Conservation (phyloP, 2,113 vertebrate species). For the Malurus melanocephalus region DNA sequence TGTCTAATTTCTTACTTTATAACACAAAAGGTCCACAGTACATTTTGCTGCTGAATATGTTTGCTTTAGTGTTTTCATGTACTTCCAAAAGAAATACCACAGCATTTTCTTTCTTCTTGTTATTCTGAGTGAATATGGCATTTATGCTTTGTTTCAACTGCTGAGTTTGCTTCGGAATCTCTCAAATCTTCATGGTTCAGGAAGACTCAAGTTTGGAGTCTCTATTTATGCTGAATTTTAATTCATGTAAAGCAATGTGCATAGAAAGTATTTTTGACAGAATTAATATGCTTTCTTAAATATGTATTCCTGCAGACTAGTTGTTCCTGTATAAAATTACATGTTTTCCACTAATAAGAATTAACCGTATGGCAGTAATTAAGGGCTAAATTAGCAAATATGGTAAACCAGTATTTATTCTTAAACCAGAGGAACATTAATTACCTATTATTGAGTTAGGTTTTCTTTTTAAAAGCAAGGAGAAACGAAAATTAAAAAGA, state of each 20-base stretch:
- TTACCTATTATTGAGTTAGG: neutral
- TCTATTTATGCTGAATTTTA: slow-evolving; percentile 22
- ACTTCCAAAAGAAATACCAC: slow-evolving; percentile 73
- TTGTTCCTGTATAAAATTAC: neutral
- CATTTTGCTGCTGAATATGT: slow-evolving; percentile 58
- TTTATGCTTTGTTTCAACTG: slow-evolving; percentile 44
- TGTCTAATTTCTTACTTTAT: slow-evolving; percentile 20
- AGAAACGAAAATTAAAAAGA: slow-evolving; percentile 16
- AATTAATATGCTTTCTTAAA: slow-evolving; percentile 17
- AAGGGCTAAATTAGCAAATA: slow-evolving; percentile 15
- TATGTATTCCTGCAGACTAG: neutral
- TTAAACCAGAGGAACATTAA: neutral
- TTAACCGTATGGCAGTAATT: neutral
- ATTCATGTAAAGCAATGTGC: neutral
- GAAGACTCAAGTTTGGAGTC: slow-evolving; percentile 40
- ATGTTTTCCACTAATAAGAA: slow-evolving; percentile 11
- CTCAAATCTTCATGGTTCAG: slow-evolving; percentile 52
- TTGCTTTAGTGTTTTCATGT: slow-evolving; percentile 45
- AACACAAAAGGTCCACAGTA: slow-evolving; percentile 18
- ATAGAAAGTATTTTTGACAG: neutral
- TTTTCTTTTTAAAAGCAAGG: neutral
- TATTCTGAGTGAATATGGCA: slow-evolving; percentile 54
- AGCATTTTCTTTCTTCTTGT: slow-evolving; percentile 58
- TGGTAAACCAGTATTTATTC: neutral
- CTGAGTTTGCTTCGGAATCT: slow-evolving; percentile 35